phyloP scores from a whole-genome alignment of 2,888 invertebrate species.

The Chaetogeoica ovagalla region DNA sequence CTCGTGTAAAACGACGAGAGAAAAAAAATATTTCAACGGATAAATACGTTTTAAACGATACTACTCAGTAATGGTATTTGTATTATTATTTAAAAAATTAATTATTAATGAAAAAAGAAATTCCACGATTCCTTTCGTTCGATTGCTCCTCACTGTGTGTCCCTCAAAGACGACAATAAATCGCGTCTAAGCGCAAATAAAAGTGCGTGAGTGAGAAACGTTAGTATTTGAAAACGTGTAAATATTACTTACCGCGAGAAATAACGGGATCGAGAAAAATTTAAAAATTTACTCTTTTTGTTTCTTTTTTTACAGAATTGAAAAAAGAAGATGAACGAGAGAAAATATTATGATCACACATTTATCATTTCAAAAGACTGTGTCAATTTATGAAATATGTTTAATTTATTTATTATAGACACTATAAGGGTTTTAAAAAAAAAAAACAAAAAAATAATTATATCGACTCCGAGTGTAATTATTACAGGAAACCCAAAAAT shows the following conservation, averaged over 20 bases:
- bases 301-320: slow-evolving; percentile 21
- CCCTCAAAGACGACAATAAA: too few species aligned
- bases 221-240: too few species aligned
- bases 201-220: too few species aligned
- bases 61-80: background rate
- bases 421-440: too few species aligned
- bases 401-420: slow-evolving; percentile 24
- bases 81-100: background rate
- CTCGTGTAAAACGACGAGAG: too few species aligned
- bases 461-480: background rate
- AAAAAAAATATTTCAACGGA: background rate
- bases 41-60: background rate
- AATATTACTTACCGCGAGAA: background rate
- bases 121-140: too few species aligned
- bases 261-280: background rate
- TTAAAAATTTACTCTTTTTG: background rate
- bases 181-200: too few species aligned
- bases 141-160: too few species aligned
- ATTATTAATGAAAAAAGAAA: too few species aligned
- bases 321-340: slow-evolving; percentile 36
- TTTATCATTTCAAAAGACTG: slow-evolving; percentile 39
- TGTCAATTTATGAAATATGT: slow-evolving; percentile 1
- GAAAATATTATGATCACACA: background rate
- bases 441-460: background rate
- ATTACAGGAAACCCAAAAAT: background rate